Conservation (phyloP, 2,797 vertebrate genomes). For the Pipistrellus nathusii region DNA sequence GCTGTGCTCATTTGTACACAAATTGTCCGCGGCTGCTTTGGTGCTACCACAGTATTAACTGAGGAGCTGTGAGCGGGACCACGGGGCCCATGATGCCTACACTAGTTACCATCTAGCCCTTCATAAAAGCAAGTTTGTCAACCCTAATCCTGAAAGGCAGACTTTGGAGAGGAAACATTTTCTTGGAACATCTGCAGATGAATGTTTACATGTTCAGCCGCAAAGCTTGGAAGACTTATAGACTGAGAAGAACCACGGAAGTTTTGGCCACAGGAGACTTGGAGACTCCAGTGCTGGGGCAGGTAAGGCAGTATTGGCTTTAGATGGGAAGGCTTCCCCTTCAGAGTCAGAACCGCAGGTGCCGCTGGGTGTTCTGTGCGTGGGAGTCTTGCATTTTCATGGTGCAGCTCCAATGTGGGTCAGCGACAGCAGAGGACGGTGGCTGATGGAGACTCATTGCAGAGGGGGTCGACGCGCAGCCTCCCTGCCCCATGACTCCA, state of each 20-base stretch:
- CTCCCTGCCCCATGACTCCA: neutral
- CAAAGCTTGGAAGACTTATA: neutral
- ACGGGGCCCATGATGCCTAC: neutral
- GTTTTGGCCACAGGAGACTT: neutral
- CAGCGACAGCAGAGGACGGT: neutral
- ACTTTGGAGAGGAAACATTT: conserved; percentile 12
- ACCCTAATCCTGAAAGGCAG: neutral
- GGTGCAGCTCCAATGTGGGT: accelerated
- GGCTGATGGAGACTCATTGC: neutral
- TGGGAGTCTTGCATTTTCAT: neutral
- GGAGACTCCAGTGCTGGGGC: neutral
- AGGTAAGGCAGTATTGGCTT: neutral
- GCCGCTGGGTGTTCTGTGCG: neutral
- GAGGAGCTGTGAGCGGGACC: neutral
- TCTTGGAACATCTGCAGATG: neutral
- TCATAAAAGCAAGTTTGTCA: neutral
- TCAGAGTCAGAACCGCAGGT: neutral
- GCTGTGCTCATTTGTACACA: neutral
- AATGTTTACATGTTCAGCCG: neutral
- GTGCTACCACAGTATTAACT: accelerated
- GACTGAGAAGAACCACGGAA: neutral
- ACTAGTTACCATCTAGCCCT: conserved; percentile 8
- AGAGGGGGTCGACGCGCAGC: neutral
- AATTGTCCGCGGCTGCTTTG: neutral
- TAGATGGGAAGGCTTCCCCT: neutral